These are phyloP conservation scores for Muscina levida DNA, from an alignment of 2,888 invertebrate genomes.

Conservation along the genomic window DNA sequence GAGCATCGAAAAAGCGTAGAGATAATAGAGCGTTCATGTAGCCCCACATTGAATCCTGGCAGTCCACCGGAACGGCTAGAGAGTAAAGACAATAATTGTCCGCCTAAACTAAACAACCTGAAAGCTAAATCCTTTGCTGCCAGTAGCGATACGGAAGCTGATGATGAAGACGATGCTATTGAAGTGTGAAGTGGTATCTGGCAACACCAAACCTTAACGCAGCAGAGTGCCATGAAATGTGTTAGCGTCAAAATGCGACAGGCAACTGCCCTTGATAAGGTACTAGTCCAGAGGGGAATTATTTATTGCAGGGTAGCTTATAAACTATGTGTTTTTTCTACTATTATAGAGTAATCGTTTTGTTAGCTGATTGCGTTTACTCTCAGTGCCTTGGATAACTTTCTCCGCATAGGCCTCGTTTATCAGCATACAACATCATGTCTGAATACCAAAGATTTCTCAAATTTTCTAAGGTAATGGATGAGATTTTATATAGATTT, in stretches of 20 bases:
- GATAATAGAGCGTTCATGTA: conserved; percentile 71
- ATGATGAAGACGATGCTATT: conserved; percentile 68
- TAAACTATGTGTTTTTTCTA: no score
- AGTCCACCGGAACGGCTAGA: conserved; percentile 76
- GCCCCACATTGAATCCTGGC: conserved; percentile 79
- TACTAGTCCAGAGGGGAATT: no score
- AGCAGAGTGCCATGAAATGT: conserved; percentile 49
- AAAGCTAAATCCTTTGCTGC: neutral
- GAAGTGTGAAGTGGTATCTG: conserved; percentile 66
- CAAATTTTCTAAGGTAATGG: conserved; percentile 43
- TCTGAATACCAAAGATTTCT: conserved; percentile 52
- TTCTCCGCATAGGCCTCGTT: conserved; percentile 37
- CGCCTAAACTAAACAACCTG: conserved; percentile 28
- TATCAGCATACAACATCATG: neutral
- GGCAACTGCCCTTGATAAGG: conserved; percentile 47
- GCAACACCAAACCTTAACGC: conserved; percentile 45
- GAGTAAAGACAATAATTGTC: conserved; percentile 69
- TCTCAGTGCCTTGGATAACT: conserved; percentile 46
- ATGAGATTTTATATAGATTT: no score
- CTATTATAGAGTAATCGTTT: conserved; percentile 40
- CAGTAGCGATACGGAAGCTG: conserved; percentile 63
- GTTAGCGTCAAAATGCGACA: conserved; percentile 10
- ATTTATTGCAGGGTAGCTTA: no score
- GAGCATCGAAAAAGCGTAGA: conserved; percentile 61
- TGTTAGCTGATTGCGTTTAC: conserved; percentile 44